Evolutionary conservation across 2,113 vertebrate genomes (phyloP).

Genomic region (Sylvilagus bachmani): DNA sequence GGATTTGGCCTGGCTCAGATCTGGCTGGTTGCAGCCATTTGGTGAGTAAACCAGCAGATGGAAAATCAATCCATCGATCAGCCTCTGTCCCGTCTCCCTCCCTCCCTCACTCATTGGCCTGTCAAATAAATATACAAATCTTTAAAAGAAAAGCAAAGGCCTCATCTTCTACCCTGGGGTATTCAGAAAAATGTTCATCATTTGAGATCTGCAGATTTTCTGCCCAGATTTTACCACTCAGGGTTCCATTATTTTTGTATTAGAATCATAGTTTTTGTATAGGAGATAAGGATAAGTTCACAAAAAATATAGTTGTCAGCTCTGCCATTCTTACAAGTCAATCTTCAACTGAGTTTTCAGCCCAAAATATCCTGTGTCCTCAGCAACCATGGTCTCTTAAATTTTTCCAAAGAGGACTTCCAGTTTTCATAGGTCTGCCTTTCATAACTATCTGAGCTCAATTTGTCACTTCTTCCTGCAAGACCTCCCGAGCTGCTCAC

Average conservation of each 20-base stretch:
- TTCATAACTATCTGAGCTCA: background rate
- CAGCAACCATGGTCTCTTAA: background rate
- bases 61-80: too few relatives aligned
- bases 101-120: too few relatives aligned
- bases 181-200: background rate
- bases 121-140: too few relatives aligned
- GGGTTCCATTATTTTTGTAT: background rate
- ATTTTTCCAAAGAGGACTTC: background rate
- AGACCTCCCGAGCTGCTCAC: background rate
- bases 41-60: too few relatives aligned
- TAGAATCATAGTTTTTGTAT: background rate
- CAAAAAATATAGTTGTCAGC: background rate
- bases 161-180: background rate
- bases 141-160: background rate
- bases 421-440: background rate
- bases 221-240: background rate
- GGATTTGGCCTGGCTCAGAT: too few relatives aligned
- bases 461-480: background rate
- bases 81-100: too few relatives aligned
- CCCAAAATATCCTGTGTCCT: background rate
- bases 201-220: background rate
- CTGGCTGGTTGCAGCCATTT: too few relatives aligned
- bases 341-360: background rate
- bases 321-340: background rate
- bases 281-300: background rate